Base-by-base conservation (phyloP, 2,797 vertebrate genomes). In the Tiaroga cobitis region DNA sequence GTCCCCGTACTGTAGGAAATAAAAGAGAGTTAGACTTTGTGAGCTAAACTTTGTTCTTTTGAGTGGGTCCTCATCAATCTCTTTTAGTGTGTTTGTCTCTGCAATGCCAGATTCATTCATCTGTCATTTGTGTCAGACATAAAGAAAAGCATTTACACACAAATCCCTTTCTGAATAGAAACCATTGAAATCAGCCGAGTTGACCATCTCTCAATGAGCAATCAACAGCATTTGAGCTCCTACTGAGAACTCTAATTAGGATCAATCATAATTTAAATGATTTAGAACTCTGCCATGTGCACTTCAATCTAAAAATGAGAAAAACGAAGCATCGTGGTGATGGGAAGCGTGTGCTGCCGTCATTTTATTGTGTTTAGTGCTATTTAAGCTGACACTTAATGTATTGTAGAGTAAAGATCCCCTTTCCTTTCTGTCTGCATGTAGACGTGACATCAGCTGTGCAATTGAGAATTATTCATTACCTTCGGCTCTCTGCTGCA, bases 191-290 rank as follows among this genome's bases (percentile, higher is more conserved):
- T 82, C 41, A 34, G 19, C 7, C 1, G 8, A 26, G 54, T 90
- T 51, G 88, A 88, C 91, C 63, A 89, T 88, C 90, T 92, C 89
- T 93, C 92, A 92, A 93, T 94, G 92, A 92, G 92, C 89, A 93
- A 93, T 94, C 92, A 92, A 89, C 90, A 81, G 9, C 61, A 84
- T 82, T 82, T 90, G 90, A 89, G 88, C 90, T 88, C 87, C 91
- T 93, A 93, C 93, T 92, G 92, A 94, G 89, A 82, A 89, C 59
- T 63, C 81, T 83, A 83, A 76, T 83, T 83, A 83, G 46, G 43
- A 83, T 67, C 41, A 37, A 83, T 83, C 43, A 65, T 67, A n/a
- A 76, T 83, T 83, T 51, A 68, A 76, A 54, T 37, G 16, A 75
- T 76, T 76, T 73, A 76, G 39, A 63, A 59, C 39, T 49, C 54